Base-by-base conservation (phyloP, 2,888 invertebrate genomes). In the Abscondita cerata region DNA sequence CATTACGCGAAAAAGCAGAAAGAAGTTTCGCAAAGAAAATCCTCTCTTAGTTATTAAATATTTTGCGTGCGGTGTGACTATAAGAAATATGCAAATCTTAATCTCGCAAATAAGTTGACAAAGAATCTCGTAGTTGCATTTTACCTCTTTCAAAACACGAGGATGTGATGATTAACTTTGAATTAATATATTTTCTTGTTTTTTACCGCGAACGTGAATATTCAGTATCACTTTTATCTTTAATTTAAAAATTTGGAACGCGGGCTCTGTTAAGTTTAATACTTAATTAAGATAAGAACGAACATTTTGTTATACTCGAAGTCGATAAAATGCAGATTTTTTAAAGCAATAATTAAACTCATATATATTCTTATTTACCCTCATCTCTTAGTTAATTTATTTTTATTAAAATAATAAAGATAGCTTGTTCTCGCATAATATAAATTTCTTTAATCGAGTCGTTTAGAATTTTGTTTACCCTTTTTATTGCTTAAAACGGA, bases 161-260 rank as follows among this genome's bases (percentile, higher is more conserved):
- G 15, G 2, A 16, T 16, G 13, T 41, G 3, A 41, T 13, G 9
- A 41, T 9, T 13, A 15, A 9, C 15, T 2, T 41, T 16, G 5
- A 13, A 11, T n/a, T n/a, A 52, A 20, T 25, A 12, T 20, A 12
- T 18, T 52, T 52, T 36, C 34, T 52, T 36, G 36, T 52, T 52
- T 52, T 38, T 36, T 13, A 41, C 15, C 25, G 19, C 13, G 18
- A 12, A 9, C 40, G 19, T 41, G 16, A 41, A 41, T 41, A 44
- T 53, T 36, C 13, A 13, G n/a, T 13, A 25, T 56, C 19, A 53
- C 66, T 68, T 72, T 71, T 71, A 73, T 73, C 73, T 68, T 63
- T 63, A 68, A 72, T 71, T 73, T 72, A 71, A 74, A n/a, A 73
- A 75, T 75, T 75, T 74, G 73, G 69, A 67, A 67, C 70, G 58